phyloP scores from a whole-genome alignment of 2,113 vertebrate species.

The human region GRCh38 chr1:116318501-116319000 shows the following conservation, averaged over 20 bases:
- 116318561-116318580: too few species aligned
- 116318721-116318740: background rate
- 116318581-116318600: accelerated
- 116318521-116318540: background rate
- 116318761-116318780: background rate
- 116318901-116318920: background rate
- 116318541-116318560: accelerated
- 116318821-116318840: background rate
- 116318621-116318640: background rate
- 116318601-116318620: background rate
- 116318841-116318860: background rate
- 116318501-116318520: background rate
- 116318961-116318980: background rate
- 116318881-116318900: background rate
- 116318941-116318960: background rate
- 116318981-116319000: background rate
- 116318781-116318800: background rate
- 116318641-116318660: background rate
- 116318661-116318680: background rate
- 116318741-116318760: background rate
- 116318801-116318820: background rate
- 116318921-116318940: background rate
- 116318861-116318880: background rate
- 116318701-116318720: background rate
- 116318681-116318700: background rate